Base-by-base conservation (phyloP, 2,113 vertebrate species). In the Oriolus oriolus region DNA sequence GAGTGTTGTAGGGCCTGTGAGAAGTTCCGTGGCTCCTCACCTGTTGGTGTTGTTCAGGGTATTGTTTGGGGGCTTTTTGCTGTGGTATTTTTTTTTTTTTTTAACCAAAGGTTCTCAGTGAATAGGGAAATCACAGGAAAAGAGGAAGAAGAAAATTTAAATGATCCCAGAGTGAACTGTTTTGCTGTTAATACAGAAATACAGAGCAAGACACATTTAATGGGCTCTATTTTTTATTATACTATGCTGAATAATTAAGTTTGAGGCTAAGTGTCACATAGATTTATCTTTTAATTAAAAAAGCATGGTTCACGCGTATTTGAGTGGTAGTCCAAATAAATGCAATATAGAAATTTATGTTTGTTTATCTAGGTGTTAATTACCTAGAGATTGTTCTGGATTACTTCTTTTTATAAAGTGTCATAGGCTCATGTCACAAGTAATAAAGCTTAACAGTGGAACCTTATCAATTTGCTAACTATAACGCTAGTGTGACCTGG, bases 281-380 rank as follows among this genome's bases (percentile, higher is more conserved):
- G 99, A 99, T 99, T 99, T 99, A 99, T 99, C 99, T 99, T 99
- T 99, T 99, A 99, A 99, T 99, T 99, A 99, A 99, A 99, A 99
- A 98, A 99, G 99, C 98, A 99, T 99, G 99, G 99, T 99, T 99
- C 99, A 98, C 99, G 98, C 99, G 99, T 99, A 99, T 99, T 99
- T 99, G 99, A 99, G 99, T 99, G 99, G 99, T 99, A 98, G 99
- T 99, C 99, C 98, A 99, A 99, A 99, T 99, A 99, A 99, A 99
- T 98, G 99, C 99, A 99, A 99, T 99, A 99, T 99, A 98, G 98
- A 99, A 99, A 99, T 99, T 99, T 99, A 99, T 99, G 99, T 99
- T 99, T 99, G 99, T 99, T 99, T 99, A 99, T 99, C 99, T 99
- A 99, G 98, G 98, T 99, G 99, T 99, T 99, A 99, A 99, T 99